These are phyloP conservation scores for Eleutherodactylus coqui DNA, from an alignment of 2,797 vertebrate genomes.

Conservation along the genomic window DNA sequence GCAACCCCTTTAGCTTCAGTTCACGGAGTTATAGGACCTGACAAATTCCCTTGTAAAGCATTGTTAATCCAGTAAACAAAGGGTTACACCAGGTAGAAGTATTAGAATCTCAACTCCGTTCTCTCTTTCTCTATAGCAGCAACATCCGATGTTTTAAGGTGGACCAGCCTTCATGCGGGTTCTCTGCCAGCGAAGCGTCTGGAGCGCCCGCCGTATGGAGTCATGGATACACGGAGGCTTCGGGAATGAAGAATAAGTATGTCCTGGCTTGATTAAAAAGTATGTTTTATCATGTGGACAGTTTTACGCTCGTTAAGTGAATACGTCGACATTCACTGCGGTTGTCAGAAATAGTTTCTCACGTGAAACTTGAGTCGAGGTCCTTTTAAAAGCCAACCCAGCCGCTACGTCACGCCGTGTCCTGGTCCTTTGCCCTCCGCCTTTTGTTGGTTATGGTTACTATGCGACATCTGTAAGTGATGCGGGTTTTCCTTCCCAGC, in stretches of 20 bases:
- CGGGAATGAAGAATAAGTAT: constrained; percentile 96
- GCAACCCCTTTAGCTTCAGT: too few species aligned
- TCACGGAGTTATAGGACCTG: too few species aligned
- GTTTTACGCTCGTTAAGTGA: neutral
- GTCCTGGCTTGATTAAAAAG: constrained; percentile 59
- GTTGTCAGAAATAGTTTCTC: constrained; percentile 32
- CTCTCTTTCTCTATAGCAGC: constrained; percentile 71
- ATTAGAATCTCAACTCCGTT: neutral
- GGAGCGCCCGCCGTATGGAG: constrained; percentile 95
- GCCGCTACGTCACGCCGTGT: constrained; percentile 16
- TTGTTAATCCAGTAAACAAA: too few species aligned
- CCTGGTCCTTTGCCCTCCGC: constrained; percentile 52
- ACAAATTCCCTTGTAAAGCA: too few species aligned
- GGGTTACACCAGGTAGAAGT: too few species aligned
- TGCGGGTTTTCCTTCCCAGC: constrained; percentile 28
- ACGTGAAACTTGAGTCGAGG: neutral
- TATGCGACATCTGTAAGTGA: constrained; percentile 70
- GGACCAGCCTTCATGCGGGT: constrained; percentile 85
- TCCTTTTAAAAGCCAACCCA: constrained; percentile 58
- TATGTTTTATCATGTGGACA: too few species aligned
- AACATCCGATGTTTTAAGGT: constrained; percentile 98
- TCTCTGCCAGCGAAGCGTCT: constrained; percentile 83
- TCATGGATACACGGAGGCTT: constrained; percentile 95
- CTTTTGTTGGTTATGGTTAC: constrained; percentile 73
- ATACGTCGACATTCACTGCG: neutral